Evolutionary conservation across 2,888 invertebrate genomes (phyloP).

Genomic region (Eupithecia subfuscata): DNA sequence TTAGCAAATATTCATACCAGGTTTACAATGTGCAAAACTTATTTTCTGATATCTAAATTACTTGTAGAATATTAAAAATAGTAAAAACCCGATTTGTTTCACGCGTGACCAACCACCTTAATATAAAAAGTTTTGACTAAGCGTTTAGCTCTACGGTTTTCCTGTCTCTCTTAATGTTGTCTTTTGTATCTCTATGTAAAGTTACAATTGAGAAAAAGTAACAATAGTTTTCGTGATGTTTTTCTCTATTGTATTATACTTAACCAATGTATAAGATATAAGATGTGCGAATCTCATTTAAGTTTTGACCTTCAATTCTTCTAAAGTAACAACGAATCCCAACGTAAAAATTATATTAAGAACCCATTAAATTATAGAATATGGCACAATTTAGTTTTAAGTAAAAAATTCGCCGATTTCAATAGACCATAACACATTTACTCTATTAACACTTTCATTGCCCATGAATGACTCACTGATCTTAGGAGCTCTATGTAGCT

Average conservation of each 20-base stretch:
- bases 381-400: conserved; percentile 35
- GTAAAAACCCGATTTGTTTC: not conserved
- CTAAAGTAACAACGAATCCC: conserved; percentile 54
- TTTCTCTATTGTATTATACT: conserved; percentile 28
- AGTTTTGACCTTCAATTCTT: conserved; percentile 31
- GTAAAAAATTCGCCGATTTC: not conserved
- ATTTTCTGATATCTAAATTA: no score
- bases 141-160: conserved; percentile 32
- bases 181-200: conserved; percentile 2
- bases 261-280: conserved; percentile 29
- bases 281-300: conserved; percentile 40
- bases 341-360: conserved; percentile 43
- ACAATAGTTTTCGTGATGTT: not conserved
- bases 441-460: not conserved
- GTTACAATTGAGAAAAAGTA: not conserved
- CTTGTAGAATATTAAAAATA: no score
- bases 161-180: conserved; percentile 35
- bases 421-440: not conserved
- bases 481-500: no score
- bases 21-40: no score
- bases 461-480: no score
- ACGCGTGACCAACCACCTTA: not conserved
- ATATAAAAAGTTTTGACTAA: conserved; percentile 30
- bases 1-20: no score
- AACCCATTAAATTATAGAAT: conserved; percentile 18